phyloP scores from a whole-genome alignment of 2,113 vertebrate genomes.

The Proteles cristata region DNA sequence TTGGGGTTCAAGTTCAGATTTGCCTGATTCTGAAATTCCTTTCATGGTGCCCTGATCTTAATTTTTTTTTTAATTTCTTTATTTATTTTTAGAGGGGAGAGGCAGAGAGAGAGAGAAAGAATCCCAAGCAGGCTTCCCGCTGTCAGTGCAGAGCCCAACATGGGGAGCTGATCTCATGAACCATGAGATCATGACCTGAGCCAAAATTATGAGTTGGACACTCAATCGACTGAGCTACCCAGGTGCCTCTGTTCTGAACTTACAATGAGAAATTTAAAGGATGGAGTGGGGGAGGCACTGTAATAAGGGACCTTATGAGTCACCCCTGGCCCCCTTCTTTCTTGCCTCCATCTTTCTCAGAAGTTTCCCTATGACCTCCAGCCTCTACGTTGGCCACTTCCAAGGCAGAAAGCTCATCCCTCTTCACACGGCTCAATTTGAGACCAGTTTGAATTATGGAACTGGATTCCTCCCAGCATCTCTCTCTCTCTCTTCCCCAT shows the following conservation, averaged over 20 bases:
- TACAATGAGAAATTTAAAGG: neutral
- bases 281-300: fast-evolving
- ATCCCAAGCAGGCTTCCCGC: too few species aligned
- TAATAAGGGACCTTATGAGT: neutral
- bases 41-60: too few species aligned
- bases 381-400: neutral
- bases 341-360: neutral
- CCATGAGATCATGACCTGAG: too few species aligned
- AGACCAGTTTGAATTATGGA: neutral
- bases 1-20: neutral
- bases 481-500: neutral
- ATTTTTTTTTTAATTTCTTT: too few species aligned
- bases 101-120: too few species aligned
- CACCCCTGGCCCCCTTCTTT: neutral
- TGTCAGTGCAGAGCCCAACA: too few species aligned
- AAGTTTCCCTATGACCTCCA: neutral
- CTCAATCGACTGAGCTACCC: too few species aligned
- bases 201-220: too few species aligned
- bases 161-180: too few species aligned
- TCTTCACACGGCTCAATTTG: neutral
- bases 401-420: neutral
- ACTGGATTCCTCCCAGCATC: neutral
- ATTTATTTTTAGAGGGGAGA: too few species aligned
- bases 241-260: too few species aligned
- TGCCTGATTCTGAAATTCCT: neutral